Evolutionary conservation across 2,113 vertebrate genomes (phyloP), one percentile per base, ranked within the genome.

Genomic region (Chionomys nivalis): DNA sequence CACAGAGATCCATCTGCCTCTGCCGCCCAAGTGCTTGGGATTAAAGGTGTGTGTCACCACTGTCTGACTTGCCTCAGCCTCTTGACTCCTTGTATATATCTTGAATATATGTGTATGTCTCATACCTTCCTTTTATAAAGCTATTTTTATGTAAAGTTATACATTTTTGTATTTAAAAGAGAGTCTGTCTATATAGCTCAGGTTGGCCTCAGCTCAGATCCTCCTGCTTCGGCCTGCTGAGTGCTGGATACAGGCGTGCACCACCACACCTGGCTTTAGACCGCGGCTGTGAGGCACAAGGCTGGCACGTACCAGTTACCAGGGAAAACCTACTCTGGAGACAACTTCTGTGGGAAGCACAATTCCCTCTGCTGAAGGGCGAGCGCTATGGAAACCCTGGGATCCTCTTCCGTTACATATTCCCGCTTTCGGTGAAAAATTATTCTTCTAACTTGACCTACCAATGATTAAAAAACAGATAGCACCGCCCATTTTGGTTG

Each of bases 381-480:
- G 63, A 92, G 73, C 47, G 39, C 47, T 65, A 24, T 3, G 52
- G n/a, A 94, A 72, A 94, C 17, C 39, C 78, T 33, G 7, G 92
- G 13, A 13, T 19, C 85, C 87, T 49, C 65, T 87, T 97, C 33
- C n/a, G 4, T 73, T 49, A 83, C 78, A 95, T 93, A 89, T 28
- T 92, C n/a, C 68, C 42, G 94, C 13, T 90, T 88, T 10, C 49
- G 79, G 3, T 92, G 52, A 63, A 49, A 86, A 76, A 16, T 78
- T 42, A 83, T 87, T 93, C 96, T 87, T 90, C 81, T 92, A 89
- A 68, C 44, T 90, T 86, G 39, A 94, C 17, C 55, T 86, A 61
- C 19, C 94, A 94, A 87, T 9, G 55, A 24, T 82, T 85, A 70
- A 97, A 88, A 87, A 78, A 61, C 47, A n/a, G 26, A n/a, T 66